Evolutionary conservation across 2,888 invertebrate genomes (phyloP), one percentile per base, ranked within the genome.

Genomic region (Agriopis leucophaearia): DNA sequence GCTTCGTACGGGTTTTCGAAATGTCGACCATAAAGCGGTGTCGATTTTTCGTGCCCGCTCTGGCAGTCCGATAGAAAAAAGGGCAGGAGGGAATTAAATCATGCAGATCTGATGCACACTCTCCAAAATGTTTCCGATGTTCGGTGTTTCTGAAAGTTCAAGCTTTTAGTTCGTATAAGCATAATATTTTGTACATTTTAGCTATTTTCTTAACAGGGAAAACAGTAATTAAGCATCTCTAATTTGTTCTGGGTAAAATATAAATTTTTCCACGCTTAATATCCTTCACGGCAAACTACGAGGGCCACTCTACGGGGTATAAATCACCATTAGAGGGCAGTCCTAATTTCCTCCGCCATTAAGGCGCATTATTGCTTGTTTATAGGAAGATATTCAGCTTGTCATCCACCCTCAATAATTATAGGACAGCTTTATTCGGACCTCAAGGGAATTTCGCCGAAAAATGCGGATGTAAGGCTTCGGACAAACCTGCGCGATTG

Each of bases 331-430:
- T 70, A 70, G 47, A 57, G 62, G 56, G 40, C 66, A 65, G 66
- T 64, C 70, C 70, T 70, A 70, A 70, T 70, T 70, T 66, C 70
- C 55, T 58, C 56, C 45, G 63, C 63, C 70, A 70, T 70, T 70
- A 70, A 60, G 66, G 51, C 51, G 70, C 70, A 66, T 66, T 70
- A 70, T 70, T 66, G 63, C 66, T 60, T 66, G 63, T 70, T 66
- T 70, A 64, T 69, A 62, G 52, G 51, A 38, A 35, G 63, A 63
- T 70, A 70, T 70, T 66, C 60, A 36, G 55, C 70, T 59, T 64
- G 70, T 70, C 70, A 70, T 70, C 70, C 65, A 58, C 62, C 57
- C 57, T 42, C 54, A 62, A 69, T 69, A 69, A 69, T 69, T 69
- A 69, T 54, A 40, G 51, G 64, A 69, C 64, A 64, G 56, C 54